Base-by-base conservation (phyloP, 2,888 invertebrate genomes). In the Agrochola lota region DNA sequence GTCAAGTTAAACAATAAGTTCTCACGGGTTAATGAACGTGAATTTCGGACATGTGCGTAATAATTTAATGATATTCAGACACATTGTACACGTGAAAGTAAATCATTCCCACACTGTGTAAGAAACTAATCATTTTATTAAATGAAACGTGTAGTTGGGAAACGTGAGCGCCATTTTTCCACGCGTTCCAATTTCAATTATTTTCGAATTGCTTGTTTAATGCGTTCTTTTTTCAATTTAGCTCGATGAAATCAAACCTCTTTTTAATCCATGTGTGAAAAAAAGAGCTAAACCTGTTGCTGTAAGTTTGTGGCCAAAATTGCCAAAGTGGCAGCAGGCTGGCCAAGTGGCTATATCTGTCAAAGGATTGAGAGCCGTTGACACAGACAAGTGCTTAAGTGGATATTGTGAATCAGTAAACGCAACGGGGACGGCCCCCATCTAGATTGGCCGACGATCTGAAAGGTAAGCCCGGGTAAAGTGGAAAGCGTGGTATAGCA, bases 11-110 rank as follows among this genome's bases (percentile, higher is more conserved):
- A 96, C 96, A 96, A 96, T 96, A 92, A 89, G 91, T 95, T 96
- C 96, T 94, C 96, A 96, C 96, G 95, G 90, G 85, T 90, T 93
- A 94, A 94, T 94, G 91, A 91, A 94, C 94, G 94, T 93, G 93
- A 93, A 95, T 95, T 95, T 96, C 89, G 94, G 94, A 92, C 87
- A 91, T 90, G 90, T 91, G 91, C 89, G 92, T 94, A 92, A 94
- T 94, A 92, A 93, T 94, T 91, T 95, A 94, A 94, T 95, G 92
- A 91, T 92, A 93, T 94, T 91, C 92, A 87, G 87, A 92, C 91
- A 91, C 93, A 94, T 95, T 95, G 95, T 95, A 89, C 88, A 90
- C 86, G 90, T 90, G 91, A 93, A 93, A 93, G 94, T 91, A 89
- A 90, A 87, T 88, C 74, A 80, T 95, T 95, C 95, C 93, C 95